These are phyloP conservation scores for Marmota monax DNA, from an alignment of 2,113 vertebrate species.

Conservation along the genomic window DNA sequence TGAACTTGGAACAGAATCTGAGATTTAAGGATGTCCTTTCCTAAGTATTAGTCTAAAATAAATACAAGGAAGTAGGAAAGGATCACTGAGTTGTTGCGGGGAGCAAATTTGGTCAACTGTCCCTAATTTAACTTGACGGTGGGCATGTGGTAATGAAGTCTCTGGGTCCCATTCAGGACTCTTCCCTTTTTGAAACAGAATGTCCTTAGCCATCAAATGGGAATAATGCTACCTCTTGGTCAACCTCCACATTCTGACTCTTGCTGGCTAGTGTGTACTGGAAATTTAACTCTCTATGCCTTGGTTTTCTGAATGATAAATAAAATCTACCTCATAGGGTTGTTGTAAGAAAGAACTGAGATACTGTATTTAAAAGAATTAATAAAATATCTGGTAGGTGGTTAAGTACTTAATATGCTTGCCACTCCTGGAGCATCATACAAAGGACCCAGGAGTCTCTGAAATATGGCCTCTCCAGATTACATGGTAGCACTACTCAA, in stretches of 20 bases:
- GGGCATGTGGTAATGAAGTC: neutral
- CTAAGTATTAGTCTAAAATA: slow-evolving; percentile 7
- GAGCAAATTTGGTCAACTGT: neutral
- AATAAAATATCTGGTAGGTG: neutral
- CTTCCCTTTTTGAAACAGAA: neutral
- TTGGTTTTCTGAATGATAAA: slow-evolving; percentile 55
- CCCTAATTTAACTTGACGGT: neutral
- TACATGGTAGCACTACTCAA: neutral
- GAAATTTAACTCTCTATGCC: neutral
- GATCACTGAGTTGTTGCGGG: neutral
- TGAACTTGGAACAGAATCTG: neutral
- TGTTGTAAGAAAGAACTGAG: neutral
- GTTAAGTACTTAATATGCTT: neutral
- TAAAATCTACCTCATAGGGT: neutral
- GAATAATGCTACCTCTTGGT: neutral
- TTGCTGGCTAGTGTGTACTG: neutral
- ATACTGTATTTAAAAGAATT: neutral
- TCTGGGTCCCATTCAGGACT: neutral
- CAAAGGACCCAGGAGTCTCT: neutral
- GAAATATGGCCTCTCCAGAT: neutral
- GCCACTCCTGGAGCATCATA: neutral
- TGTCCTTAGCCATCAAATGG: neutral
- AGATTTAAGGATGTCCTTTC: neutral
- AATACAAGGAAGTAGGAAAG: neutral
- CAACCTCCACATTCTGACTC: neutral